Percentiles rank a stretch among this genome's conserved stretches.
Conservation (phyloP, 2,113 vertebrate species). For the Pungitius pungitius region DNA sequence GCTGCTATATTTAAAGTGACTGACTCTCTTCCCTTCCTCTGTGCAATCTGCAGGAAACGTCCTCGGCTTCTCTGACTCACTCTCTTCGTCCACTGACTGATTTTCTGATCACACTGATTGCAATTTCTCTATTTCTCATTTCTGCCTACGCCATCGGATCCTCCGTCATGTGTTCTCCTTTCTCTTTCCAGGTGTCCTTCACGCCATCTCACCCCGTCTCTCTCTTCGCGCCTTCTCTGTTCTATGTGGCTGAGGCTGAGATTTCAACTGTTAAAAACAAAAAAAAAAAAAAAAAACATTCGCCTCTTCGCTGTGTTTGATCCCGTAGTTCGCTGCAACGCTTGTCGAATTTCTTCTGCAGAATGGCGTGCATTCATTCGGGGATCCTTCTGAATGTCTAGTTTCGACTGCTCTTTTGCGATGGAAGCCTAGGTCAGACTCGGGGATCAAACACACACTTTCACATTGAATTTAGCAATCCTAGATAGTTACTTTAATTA, state of each 20-base stretch:
- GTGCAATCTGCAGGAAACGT: slow-evolving; percentile 78
- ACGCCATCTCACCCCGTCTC: slow-evolving; percentile 41
- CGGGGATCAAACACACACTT: slow-evolving; percentile 8
- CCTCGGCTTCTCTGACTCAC: slow-evolving; percentile 63
- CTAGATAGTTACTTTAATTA: too few species aligned
- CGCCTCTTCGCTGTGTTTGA: slow-evolving; percentile 52
- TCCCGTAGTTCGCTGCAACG: slow-evolving; percentile 61
- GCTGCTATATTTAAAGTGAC: slow-evolving; percentile 65
- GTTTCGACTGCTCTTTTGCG: slow-evolving; percentile 5
- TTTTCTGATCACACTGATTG: slow-evolving; percentile 69
- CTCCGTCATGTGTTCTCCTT: slow-evolving; percentile 59
- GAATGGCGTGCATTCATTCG: slow-evolving; percentile 48
- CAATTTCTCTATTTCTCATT: slow-evolving; percentile 60
- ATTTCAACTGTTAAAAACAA: slow-evolving; percentile 48
- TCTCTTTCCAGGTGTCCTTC: slow-evolving; percentile 72
- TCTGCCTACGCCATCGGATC: slow-evolving; percentile 67
- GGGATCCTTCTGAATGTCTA: slow-evolving; percentile 24
- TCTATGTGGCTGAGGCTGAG: slow-evolving; percentile 47
- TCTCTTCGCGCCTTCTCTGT: slow-evolving; percentile 26
- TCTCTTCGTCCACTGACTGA: slow-evolving; percentile 65
- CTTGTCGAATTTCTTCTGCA: slow-evolving; percentile 52
- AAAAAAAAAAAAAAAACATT: too few species aligned
- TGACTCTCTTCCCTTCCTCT: slow-evolving; percentile 79
- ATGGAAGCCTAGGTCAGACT: slow-evolving; percentile 59
- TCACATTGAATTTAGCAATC: too few species aligned